phyloP scores from a whole-genome alignment of 2,888 invertebrate genomes.

The Himalopsyche japonica region DNA sequence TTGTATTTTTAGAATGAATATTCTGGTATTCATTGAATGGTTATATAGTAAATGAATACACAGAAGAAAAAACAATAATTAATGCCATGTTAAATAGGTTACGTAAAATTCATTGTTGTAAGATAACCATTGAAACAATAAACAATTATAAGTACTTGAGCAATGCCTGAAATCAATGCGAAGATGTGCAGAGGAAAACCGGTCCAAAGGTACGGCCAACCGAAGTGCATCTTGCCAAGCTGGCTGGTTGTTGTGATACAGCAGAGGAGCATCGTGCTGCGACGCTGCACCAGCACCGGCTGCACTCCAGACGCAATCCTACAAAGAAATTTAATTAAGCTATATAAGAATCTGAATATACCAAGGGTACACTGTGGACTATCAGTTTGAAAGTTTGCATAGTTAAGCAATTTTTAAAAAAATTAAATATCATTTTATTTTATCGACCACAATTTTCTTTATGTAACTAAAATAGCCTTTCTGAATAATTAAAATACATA shows the following conservation, averaged over 20 bases:
- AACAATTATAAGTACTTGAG: slow-evolving; percentile 67
- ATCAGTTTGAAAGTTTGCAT: no score
- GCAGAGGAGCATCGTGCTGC: slow-evolving; percentile 83
- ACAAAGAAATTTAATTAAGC: slow-evolving; percentile 36
- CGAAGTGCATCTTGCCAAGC: slow-evolving; percentile 89
- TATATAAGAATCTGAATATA: not conserved
- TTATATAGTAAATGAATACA: no score
- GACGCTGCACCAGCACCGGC: slow-evolving; percentile 74
- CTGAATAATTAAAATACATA: no score
- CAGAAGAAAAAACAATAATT: no score
- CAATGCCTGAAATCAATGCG: slow-evolving; percentile 92
- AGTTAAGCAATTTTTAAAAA: no score
- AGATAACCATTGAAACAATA: not conserved
- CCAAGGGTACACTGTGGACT: not conserved
- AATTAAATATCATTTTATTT: no score
- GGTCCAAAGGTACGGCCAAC: slow-evolving; percentile 87
- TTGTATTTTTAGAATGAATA: no score
- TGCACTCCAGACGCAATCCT: slow-evolving; percentile 86
- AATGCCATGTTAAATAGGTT: no score
- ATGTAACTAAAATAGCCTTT: no score
- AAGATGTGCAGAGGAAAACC: slow-evolving; percentile 89
- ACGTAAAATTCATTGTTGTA: slow-evolving; percentile 8
- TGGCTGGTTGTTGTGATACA: slow-evolving; percentile 93
- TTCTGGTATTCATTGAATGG: no score
- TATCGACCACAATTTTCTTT: no score